Base-by-base conservation (phyloP, 2,888 invertebrate species). In the Macaria liturata region DNA sequence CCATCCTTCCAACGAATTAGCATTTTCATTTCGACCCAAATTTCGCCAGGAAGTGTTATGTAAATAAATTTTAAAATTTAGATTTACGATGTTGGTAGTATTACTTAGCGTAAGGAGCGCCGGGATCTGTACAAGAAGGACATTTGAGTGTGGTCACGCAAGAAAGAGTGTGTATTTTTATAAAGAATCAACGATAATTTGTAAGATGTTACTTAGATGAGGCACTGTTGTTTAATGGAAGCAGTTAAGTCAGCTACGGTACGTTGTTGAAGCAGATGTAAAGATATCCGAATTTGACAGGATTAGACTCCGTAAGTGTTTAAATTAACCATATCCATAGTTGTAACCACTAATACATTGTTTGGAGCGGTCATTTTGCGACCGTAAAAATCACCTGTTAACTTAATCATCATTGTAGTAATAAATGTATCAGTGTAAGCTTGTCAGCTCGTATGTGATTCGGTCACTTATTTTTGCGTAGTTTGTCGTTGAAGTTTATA, bases 351-450 rank as follows among this genome's bases (percentile, higher is more conserved):
- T 50, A 44, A 46, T 50, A 47, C 55, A 59, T 59, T 59, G 59
- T 59, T 67, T 64, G 59, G 59, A 53, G 78, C 79, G 76, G 81
- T 84, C 83, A 79, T 80, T 85, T 83, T 82, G 81, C 82, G 82
- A 81, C 84, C 80, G 83, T 86, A 88, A 86, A 70, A 74, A 71
- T 87, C 91, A 91, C 91, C 90, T 90, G 91, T 91, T 90, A 90
- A 86, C 86, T 85, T 87, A 86, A 80, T 86, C 90, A 88, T 88
- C 86, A 81, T 81, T 74, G 85, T 89, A 89, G 86, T 40, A 6
- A 7, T 37, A 48, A 49, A 75, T 75, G 86, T 88, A 83, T 87
- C 78, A 75, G 83, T 89, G 89, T 89, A 89, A 90, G 90, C 84
- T 85, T 84, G 83, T 87, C 86, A 83, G 48, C 46, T 49, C 78